Evolutionary conservation across 2,113 vertebrate genomes (phyloP).

Genomic region (Microtus richardsoni): DNA sequence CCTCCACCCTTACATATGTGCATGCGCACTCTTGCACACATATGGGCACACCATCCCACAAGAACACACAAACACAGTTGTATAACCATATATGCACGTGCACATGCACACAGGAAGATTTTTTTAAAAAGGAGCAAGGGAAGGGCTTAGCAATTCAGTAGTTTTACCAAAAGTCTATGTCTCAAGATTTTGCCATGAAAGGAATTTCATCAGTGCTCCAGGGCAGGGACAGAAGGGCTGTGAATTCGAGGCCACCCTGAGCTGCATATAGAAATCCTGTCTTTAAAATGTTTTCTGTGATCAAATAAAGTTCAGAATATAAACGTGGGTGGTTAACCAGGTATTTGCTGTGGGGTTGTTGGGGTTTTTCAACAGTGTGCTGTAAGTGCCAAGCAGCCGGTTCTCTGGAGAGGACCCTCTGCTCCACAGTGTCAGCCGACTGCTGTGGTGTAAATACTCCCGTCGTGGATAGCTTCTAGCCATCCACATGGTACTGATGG

Average conservation of each 20-base stretch:
- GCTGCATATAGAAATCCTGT: background rate
- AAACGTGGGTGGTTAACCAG: background rate
- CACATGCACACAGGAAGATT: background rate
- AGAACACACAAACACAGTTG: background rate
- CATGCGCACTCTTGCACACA: background rate
- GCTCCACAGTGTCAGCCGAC: background rate
- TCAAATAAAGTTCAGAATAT: constrained; percentile 12
- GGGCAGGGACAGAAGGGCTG: background rate
- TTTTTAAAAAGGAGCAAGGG: background rate
- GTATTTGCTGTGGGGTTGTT: background rate
- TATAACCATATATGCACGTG: background rate
- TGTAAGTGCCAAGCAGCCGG: background rate
- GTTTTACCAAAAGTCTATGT: background rate
- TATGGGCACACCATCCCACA: background rate
- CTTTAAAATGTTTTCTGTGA: background rate
- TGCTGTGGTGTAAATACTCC: background rate
- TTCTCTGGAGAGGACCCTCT: background rate
- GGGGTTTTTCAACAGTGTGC: constrained; percentile 25
- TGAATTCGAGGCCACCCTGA: background rate
- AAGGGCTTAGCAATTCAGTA: background rate
- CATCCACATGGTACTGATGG: background rate
- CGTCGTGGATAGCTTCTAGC: background rate
- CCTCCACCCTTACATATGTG: background rate
- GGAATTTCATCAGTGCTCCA: background rate
- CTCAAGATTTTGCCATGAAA: background rate